Evolutionary conservation across 1,140 invertebrate genomes (phyloP).

Genomic region (Sycophila sp.): DNA sequence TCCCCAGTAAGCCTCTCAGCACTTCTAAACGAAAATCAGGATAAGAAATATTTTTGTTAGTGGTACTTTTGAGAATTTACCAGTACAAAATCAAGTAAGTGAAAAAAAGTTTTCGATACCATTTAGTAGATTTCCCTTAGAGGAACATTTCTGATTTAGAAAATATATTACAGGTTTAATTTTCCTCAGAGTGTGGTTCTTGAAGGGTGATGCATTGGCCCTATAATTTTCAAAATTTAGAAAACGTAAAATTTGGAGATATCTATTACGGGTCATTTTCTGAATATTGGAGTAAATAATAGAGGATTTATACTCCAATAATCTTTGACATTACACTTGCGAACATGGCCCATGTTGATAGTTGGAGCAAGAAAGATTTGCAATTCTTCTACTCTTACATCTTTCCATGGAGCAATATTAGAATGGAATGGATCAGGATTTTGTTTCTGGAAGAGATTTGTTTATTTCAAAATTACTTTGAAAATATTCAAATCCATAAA

Average conservation of each 20-base stretch:
- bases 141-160: background rate
- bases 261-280: slow-evolving; percentile 40
- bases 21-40: no score
- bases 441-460: background rate
- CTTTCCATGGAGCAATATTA: background rate
- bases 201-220: background rate
- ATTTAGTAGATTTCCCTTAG: no score
- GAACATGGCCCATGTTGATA: slow-evolving; percentile 1
- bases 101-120: no score
- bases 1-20: no score
- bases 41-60: no score
- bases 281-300: slow-evolving; percentile 45
- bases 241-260: slow-evolving; percentile 1
- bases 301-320: slow-evolving; percentile 44
- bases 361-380: background rate
- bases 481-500: no score
- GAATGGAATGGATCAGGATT: background rate
- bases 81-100: no score
- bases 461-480: no score
- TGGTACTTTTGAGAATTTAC: no score
- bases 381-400: background rate
- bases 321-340: background rate
- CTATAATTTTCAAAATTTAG: background rate
- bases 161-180: background rate
- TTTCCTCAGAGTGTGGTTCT: background rate